Conservation (phyloP, 2,113 vertebrate genomes). For the Dasypus novemcinctus region DNA sequence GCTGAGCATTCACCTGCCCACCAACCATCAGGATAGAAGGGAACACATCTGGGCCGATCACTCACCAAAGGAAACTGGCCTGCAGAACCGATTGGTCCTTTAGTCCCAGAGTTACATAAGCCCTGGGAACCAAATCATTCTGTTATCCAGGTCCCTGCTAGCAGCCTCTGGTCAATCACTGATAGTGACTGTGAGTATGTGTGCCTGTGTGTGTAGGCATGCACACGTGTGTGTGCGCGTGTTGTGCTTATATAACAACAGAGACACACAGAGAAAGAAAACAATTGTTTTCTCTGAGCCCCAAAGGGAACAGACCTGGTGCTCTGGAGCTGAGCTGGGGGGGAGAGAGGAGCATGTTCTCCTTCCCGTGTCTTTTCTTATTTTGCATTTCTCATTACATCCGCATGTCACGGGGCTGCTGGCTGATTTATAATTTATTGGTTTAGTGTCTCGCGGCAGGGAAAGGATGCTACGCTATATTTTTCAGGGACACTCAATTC, state of each 20-base stretch:
- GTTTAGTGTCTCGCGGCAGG: slow-evolving; percentile 78
- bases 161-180: background rate
- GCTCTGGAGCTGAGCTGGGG: slow-evolving; percentile 45
- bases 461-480: slow-evolving; percentile 76
- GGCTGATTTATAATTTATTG: slow-evolving; percentile 81
- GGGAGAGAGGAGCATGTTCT: slow-evolving; percentile 43
- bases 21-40: background rate
- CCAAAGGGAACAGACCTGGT: slow-evolving; percentile 35
- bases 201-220: background rate
- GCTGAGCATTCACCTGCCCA: background rate
- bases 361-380: slow-evolving; percentile 73
- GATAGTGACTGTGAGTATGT: background rate
- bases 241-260: slow-evolving; percentile 21
- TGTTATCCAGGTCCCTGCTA: background rate
- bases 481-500: slow-evolving; percentile 78
- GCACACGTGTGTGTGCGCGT: background rate
- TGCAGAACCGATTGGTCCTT: background rate
- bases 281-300: slow-evolving; percentile 62
- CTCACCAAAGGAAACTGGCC: background rate
- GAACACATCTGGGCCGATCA: background rate
- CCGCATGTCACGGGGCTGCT: slow-evolving; percentile 77
- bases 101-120: slow-evolving; percentile 10
- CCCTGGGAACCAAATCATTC: slow-evolving; percentile 40
- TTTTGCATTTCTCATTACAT: slow-evolving; percentile 81
- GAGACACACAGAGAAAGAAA: slow-evolving; percentile 42